A percentile compares a stretch with the other conserved stretches of the same genome.
Evolutionary conservation across 2,888 invertebrate species (phyloP).

Genomic region (Nesidiocoris tenuis): DNA sequence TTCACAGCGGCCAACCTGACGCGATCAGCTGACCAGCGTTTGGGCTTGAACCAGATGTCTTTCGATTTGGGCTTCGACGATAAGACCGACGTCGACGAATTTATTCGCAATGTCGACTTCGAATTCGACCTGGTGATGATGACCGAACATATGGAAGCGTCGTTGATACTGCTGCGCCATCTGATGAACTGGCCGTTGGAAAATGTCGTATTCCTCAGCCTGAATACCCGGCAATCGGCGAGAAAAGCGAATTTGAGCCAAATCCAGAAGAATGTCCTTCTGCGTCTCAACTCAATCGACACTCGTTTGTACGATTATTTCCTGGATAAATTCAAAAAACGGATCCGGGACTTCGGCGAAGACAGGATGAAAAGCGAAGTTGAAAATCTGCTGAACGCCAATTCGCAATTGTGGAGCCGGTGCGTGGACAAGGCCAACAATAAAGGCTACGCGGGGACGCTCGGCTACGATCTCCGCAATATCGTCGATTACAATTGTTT

Average conservation of each 20-base stretch:
- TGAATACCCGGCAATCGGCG: slow-evolving; percentile 45
- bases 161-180: slow-evolving; percentile 50
- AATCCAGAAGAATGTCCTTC: slow-evolving; percentile 33
- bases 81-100: slow-evolving; percentile 42
- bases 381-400: slow-evolving; percentile 45
- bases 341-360: slow-evolving; percentile 47
- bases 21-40: too few relatives aligned
- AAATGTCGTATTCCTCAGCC: slow-evolving; percentile 47
- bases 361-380: slow-evolving; percentile 48
- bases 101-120: slow-evolving; percentile 49
- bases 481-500: slow-evolving; percentile 45
- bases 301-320: slow-evolving; percentile 48
- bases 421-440: slow-evolving; percentile 47
- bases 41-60: slow-evolving; percentile 51
- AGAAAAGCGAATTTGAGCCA: slow-evolving; percentile 40
- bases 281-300: slow-evolving; percentile 47
- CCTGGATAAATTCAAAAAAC: slow-evolving; percentile 47
- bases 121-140: slow-evolving; percentile 52
- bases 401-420: slow-evolving; percentile 41
- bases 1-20: slow-evolving; percentile 23
- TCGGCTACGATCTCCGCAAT: slow-evolving; percentile 46
- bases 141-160: slow-evolving; percentile 51
- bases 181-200: slow-evolving; percentile 51
- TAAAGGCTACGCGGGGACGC: slow-evolving; percentile 48
- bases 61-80: slow-evolving; percentile 49